Evolutionary conservation across 2,888 invertebrate species (phyloP).

Genomic region (Sarcophaga caerulescens): DNA sequence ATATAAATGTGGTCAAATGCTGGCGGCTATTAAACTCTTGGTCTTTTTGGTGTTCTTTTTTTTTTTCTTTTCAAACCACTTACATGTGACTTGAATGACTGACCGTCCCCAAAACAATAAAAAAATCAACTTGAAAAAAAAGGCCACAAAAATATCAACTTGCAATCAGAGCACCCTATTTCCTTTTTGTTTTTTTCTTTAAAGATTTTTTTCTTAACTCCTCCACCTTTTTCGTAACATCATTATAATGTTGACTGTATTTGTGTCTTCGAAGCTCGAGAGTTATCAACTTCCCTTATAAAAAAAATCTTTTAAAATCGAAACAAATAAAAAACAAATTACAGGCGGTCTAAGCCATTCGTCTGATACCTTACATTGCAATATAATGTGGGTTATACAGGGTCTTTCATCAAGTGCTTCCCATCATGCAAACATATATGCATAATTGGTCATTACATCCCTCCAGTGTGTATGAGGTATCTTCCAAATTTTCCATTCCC

Average conservation of each 20-base stretch:
- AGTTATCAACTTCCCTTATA: constrained; percentile 61
- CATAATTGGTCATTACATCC: no score
- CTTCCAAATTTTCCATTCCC: no score
- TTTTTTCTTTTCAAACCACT: constrained; percentile 33
- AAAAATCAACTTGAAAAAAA: constrained; percentile 17
- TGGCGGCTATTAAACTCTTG: constrained; percentile 58
- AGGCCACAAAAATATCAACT: constrained; percentile 57
- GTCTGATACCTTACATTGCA: no score
- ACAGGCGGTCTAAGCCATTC: no score
- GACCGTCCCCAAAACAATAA: constrained; percentile 65
- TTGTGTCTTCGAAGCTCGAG: constrained; percentile 7
- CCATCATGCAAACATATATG: no score
- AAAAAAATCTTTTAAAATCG: constrained; percentile 1
- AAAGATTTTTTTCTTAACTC: constrained; percentile 43
- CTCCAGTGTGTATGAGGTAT: no score
- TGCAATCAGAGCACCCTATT: constrained; percentile 65
- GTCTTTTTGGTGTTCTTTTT: background rate
- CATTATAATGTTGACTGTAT: constrained; percentile 38
- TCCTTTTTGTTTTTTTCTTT: constrained; percentile 23
- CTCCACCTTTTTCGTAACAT: constrained; percentile 52
- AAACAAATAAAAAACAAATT: no score
- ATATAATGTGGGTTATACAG: no score
- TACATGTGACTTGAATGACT: constrained; percentile 61
- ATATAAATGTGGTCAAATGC: constrained; percentile 63
- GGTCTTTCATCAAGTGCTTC: no score